Evolutionary conservation across 23 tunicate species (phyloP), one percentile per base, ranked within the genome.

Genomic region (Halocynthia aurantium): DNA sequence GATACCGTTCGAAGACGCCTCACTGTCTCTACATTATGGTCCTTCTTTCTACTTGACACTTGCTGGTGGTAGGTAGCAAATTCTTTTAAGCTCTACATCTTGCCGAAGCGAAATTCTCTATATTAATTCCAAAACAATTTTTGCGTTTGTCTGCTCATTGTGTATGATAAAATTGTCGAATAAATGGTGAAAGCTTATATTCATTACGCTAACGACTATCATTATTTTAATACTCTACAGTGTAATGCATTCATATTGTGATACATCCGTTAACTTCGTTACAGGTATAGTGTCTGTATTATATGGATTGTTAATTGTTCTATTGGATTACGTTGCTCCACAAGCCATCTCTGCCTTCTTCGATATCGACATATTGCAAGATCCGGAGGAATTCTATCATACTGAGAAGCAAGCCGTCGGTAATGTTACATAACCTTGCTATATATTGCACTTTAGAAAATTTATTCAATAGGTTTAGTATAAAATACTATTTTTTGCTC

Each of bases 1-100:
- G 8, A 91, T 91, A 10, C 97, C 97, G 7, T 91, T 91, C 60
- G 97, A 91, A 73, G 87, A 91, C 51, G 97, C 52, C 18, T 53
- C 31, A 0, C 72, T 91, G 0, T 6, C 57, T 49, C 51, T 88
- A 22, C 91, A 85, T 73, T 85, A 85, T 58, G 97, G 97, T 9
- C 82, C 97, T 50, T 66, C 69, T 6, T 91, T 91, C 62, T 91
- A 84, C 84, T 77, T 91, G 4, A 84, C 82, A 52, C 51, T 85
- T 6, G 52, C 80, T 49, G 97, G 97, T 81, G 97, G 97, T 90
- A 66, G 49, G 78, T 67, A 0, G 15, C 40, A 17, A 40, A 20
- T 60, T 60, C 4, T 60, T 60, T n/a, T 18, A 4, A 60, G 64
- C 64, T 1, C 18, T 60, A 15, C 64, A 15, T 60, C 63, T n/a